Evolutionary conservation across 1,140 invertebrate genomes (phyloP).

Genomic region (Trachelipus rathkii): DNA sequence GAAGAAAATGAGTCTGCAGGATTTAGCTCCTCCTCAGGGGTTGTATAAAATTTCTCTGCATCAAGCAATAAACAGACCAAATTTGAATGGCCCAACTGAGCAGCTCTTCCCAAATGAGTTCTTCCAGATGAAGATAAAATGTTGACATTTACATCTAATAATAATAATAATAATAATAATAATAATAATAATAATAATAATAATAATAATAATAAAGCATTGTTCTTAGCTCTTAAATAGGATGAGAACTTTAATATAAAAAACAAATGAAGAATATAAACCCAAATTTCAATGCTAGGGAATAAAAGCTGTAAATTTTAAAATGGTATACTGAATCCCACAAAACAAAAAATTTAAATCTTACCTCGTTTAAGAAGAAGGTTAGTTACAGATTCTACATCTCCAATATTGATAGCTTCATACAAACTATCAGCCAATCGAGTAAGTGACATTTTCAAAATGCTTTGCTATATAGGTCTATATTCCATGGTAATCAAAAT

Average conservation of each 20-base stretch:
- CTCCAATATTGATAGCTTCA: slow-evolving; percentile 45
- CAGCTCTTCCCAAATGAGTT: slow-evolving; percentile 53
- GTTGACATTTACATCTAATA: slow-evolving; percentile 54
- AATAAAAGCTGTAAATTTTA: background rate
- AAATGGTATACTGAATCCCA: background rate
- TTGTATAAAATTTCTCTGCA: slow-evolving; percentile 46
- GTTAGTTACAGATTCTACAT: slow-evolving; percentile 43
- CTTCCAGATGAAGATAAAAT: slow-evolving; percentile 52
- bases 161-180: slow-evolving; percentile 24
- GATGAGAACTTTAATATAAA: background rate
- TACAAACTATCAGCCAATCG: slow-evolving; percentile 45
- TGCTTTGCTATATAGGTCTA: too few species aligned
- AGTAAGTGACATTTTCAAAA: slow-evolving; percentile 26
- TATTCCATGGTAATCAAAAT: too few species aligned
- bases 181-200: background rate
- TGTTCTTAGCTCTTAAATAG: background rate
- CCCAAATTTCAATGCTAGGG: background rate
- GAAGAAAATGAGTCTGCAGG: slow-evolving; percentile 30
- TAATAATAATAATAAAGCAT: background rate
- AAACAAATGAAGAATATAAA: background rate
- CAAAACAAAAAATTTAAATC: background rate
- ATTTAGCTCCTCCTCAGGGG: slow-evolving; percentile 42
- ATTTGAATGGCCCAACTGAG: slow-evolving; percentile 52
- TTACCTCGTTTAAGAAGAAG: slow-evolving; percentile 47
- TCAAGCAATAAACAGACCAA: slow-evolving; percentile 51